A percentile compares a stretch with the other conserved stretches of the same genome.
These are phyloP conservation scores for Hirtodrosophila histrioides DNA, from an alignment of 2,888 invertebrate species.

Conservation along the genomic window DNA sequence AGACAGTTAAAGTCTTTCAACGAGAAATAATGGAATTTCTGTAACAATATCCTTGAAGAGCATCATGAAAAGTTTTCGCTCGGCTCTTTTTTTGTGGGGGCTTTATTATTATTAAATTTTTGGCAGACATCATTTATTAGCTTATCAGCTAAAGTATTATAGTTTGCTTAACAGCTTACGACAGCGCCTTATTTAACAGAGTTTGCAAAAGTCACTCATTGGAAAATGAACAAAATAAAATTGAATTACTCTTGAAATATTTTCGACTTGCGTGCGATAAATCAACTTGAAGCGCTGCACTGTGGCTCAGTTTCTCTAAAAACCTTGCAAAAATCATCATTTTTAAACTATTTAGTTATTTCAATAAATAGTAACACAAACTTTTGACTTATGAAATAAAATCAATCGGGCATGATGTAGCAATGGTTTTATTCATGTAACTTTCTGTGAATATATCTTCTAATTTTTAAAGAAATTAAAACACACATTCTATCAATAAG, in stretches of 20 bases:
- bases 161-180: slow-evolving; percentile 23
- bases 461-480: too few species aligned
- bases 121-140: slow-evolving; percentile 42
- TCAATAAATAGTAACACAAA: too few species aligned
- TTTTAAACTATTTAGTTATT: too few species aligned
- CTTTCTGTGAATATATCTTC: too few species aligned
- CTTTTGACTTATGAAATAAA: too few species aligned
- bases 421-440: too few species aligned
- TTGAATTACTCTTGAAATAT: slow-evolving; percentile 32
- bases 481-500: too few species aligned
- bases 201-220: slow-evolving; percentile 35
- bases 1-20: slow-evolving; percentile 33
- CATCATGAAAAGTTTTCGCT: slow-evolving; percentile 10
- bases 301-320: too few species aligned
- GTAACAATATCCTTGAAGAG: slow-evolving; percentile 14
- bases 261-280: slow-evolving; percentile 29
- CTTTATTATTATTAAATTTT: slow-evolving; percentile 21
- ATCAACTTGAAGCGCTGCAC: slow-evolving; percentile 27
- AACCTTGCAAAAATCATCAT: too few species aligned
- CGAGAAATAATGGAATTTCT: slow-evolving; percentile 27
- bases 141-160: slow-evolving; percentile 21
- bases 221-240: slow-evolving; percentile 6
- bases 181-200: slow-evolving; percentile 26
- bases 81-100: background rate
- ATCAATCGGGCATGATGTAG: too few species aligned